phyloP scores from a whole-genome alignment of 2,888 invertebrate genomes.

The Brachypalpus laphriformis region DNA sequence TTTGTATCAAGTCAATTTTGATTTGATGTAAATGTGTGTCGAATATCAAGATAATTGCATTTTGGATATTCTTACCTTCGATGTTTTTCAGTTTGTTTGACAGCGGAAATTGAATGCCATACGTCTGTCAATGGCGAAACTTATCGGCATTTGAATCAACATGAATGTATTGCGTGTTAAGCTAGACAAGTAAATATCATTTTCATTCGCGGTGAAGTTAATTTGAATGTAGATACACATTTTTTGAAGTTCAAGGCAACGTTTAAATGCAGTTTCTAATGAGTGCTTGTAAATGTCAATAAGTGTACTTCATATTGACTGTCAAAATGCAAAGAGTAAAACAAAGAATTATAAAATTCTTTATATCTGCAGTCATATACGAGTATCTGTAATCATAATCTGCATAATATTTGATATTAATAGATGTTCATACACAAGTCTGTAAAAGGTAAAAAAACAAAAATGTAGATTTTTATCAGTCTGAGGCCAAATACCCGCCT shows the following conservation, averaged over 20 bases:
- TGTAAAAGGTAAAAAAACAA: too few relatives aligned
- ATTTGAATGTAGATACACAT: neutral
- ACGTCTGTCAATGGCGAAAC: constrained; percentile 4
- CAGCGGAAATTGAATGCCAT: neutral
- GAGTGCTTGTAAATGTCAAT: neutral
- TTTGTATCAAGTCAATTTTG: neutral
- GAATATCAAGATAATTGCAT: neutral
- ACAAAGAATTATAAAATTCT: too few relatives aligned
- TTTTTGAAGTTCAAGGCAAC: constrained; percentile 8
- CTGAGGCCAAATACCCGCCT: too few relatives aligned
- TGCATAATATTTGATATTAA: too few relatives aligned
- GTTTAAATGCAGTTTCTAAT: neutral
- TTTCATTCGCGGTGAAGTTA: neutral
- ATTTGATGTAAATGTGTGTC: neutral
- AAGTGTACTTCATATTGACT: neutral
- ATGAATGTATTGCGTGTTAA: constrained; percentile 16
- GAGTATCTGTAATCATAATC: too few relatives aligned
- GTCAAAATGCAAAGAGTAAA: neutral
- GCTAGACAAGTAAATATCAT: neutral
- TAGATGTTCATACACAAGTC: too few relatives aligned
- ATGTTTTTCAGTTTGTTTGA: neutral
- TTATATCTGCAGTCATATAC: too few relatives aligned
- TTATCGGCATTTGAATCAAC: constrained; percentile 31
- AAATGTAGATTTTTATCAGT: too few relatives aligned
- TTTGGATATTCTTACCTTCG: neutral